phyloP scores from a whole-genome alignment of 2,797 vertebrate genomes.

The Carcharodon carcharias region DNA sequence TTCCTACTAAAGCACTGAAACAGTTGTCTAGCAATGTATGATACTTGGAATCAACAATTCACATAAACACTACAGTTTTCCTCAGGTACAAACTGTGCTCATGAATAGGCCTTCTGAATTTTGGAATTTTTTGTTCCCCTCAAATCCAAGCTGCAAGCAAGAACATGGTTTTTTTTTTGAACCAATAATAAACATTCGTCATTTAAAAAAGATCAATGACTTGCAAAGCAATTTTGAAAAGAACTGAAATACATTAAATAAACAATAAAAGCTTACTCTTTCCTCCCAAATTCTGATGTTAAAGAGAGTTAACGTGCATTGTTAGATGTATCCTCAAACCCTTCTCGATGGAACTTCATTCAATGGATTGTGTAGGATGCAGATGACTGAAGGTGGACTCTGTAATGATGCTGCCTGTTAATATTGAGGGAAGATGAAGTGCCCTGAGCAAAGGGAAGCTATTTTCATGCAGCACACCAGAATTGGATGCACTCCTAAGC shows the following conservation, averaged over 20 bases:
- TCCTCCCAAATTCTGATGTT: neutral
- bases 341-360: neutral
- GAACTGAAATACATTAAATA: neutral
- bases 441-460: neutral
- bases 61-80: neutral
- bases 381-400: neutral
- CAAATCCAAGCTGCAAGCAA: neutral
- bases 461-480: neutral
- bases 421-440: neutral
- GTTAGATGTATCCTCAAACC: neutral
- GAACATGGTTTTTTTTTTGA: neutral
- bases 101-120: neutral
- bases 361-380: neutral
- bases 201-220: neutral
- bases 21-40: neutral
- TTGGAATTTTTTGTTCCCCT: neutral
- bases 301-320: neutral
- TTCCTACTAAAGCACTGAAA: neutral
- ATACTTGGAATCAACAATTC: neutral
- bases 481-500: neutral
- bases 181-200: neutral
- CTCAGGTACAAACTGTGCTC: neutral
- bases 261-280: neutral
- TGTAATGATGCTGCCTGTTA: neutral
- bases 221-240: neutral